Evolutionary conservation across 1,140 invertebrate species (phyloP), one percentile per base, ranked within the genome.

Genomic region (Drosophila burlai): DNA sequence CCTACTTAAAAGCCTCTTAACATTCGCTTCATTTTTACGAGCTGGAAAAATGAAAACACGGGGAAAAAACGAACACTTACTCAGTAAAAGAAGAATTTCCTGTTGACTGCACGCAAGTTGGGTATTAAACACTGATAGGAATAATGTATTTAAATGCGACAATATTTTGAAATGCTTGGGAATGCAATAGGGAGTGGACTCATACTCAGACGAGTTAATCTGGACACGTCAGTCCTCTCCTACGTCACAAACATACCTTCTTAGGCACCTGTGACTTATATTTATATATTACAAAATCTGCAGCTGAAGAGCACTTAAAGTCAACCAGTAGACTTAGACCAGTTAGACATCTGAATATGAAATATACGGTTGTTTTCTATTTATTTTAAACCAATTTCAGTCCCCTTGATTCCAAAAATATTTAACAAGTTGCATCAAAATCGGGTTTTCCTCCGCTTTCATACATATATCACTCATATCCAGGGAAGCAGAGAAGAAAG

Each of bases 301-400:
- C 31, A 46, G 43, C 29, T 47, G 8, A 47, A 54, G n/a, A 54
- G 10, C n/a, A 52, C 11, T 24, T 24, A 24, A 24, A 2, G 2
- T 24, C 24, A 24, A 24, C 24, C 24, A 24, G 24, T 24, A 24
- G 24, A 24, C 2, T 24, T 24, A 24, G 24, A 24, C 24, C 24
- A 24, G 2, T 24, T 24, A 24, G 24, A 24, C 24, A 24, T 24
- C 24, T 24, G 24, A 24, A 24, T 24, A 24, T 24, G 2, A 24
- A 24, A 24, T 24, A 24, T 24, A 24, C 24, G 24, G 24, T 24
- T 24, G 29, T 10, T 18, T 15, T 38, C 5, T 15, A 15, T 65
- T 52, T 45, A 52, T 66, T 69, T 69, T 45, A 66, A 69, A 38
- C 47, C 9, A 40, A 38, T 66, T 71, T 21, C 40, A 31, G 38